Evolutionary conservation across 2,797 vertebrate genomes (phyloP), one percentile per base, ranked within the genome.

Genomic region (Merluccius polli): DNA sequence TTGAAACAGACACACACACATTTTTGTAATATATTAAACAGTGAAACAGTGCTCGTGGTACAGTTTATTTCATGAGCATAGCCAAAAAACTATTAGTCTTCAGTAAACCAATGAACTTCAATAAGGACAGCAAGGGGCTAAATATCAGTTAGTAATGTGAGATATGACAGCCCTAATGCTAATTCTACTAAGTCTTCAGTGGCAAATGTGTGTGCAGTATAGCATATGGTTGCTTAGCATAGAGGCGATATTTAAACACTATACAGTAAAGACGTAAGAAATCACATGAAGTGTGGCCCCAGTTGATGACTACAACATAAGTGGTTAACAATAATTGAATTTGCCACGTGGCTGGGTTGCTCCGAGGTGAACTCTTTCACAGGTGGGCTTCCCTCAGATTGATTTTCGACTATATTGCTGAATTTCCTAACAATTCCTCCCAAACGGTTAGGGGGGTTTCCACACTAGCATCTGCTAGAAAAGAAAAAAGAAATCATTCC

Each of bases 381-480:
- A 73, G 52, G 52, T 73, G 52, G 71, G 4, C 63, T 21, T 16
- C 27, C 71, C 59, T 30, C 24, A 31, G 36, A 73, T 71, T 32
- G 1, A 59, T 24, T 78, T n/a, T 48, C 31, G 35, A 74, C 32
- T 21, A 63, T 52, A 32, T 27, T 74, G 72, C 32, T 41, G 75
- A 67, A 82, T 78, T 3, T 75, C 68, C 65, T 75, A 83, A 78
- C 71, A 81, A 72, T 33, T 29, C 70, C 74, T 70, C 72, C 35
- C 48, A 69, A 77, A 71, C 33, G 24, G n/a, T n/a, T n/a, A 52
- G 35, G 74, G 38, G 69, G 27, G 69, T 75, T 74, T 76, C 63
- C 78, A 16, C 24, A 24, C 59, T 71, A 32, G 48, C 72, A 78
- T 71, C 69, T 75, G 29, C 30, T n/a, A 18, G 30, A 52, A 70